Conservation (phyloP, 2,797 vertebrate species). For the Nasua narica region DNA sequence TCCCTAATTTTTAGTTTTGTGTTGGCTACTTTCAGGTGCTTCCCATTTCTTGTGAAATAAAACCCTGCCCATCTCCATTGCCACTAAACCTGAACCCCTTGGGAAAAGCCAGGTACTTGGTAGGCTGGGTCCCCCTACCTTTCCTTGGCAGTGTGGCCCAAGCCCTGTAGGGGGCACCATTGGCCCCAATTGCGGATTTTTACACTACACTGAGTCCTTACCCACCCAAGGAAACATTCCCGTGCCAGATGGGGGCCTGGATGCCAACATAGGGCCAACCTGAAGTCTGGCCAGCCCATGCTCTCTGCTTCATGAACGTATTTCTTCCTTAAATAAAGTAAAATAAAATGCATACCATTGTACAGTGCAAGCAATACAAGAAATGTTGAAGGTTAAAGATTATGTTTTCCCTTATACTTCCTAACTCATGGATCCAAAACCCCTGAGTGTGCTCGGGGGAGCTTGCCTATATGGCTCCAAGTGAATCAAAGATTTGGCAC, state of each 20-base stretch:
- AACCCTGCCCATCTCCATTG: background rate
- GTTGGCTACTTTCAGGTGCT: background rate
- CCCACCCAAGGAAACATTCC: background rate
- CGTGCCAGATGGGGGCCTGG: background rate
- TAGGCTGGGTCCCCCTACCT: background rate
- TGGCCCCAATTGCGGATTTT: background rate
- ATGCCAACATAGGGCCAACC: background rate
- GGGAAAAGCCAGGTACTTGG: background rate
- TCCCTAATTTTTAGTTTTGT: background rate
- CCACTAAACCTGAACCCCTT: background rate
- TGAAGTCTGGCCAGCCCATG: background rate
- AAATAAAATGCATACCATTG: background rate
- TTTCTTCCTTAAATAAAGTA: slow-evolving; percentile 14
- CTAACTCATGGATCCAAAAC: background rate
- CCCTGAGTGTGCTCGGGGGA: background rate
- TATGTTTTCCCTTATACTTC: background rate
- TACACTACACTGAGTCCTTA: background rate
- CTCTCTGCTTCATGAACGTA: background rate
- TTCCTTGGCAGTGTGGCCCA: background rate
- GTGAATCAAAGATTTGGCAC: background rate
- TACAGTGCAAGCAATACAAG: background rate
- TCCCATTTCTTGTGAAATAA: background rate
- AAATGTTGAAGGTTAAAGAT: background rate
- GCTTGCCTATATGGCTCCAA: background rate
- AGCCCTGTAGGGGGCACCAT: slow-evolving; percentile 1